Evolutionary conservation across 2,113 vertebrate species (phyloP).

Genomic region (Muntiacus muntjak): DNA sequence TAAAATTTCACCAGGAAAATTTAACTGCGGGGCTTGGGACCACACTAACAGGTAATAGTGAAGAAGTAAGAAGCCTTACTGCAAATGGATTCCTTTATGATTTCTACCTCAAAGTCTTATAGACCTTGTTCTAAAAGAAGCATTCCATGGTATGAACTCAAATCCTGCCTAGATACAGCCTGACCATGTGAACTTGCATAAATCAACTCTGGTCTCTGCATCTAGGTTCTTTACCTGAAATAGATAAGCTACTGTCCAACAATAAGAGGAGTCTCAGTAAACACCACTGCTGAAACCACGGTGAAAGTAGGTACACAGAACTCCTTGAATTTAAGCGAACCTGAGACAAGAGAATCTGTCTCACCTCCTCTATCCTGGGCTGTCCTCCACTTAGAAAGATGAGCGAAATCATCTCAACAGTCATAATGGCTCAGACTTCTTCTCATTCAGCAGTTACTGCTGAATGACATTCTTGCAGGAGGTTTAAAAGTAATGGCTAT

Average conservation of each 20-base stretch:
- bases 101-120: neutral
- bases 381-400: neutral
- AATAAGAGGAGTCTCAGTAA: neutral
- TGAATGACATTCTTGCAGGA: neutral
- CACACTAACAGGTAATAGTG: neutral
- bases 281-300: neutral
- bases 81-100: neutral
- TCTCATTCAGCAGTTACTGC: slow-evolving; percentile 12
- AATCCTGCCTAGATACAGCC: neutral
- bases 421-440: neutral
- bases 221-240: neutral
- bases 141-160: neutral
- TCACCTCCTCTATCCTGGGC: neutral
- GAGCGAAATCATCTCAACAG: neutral
- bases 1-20: neutral
- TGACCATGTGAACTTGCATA: neutral
- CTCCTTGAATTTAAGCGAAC: neutral
- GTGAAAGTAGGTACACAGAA: neutral
- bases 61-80: neutral
- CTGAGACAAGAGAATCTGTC: neutral
- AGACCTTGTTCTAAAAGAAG: neutral
- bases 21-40: neutral
- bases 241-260: neutral
- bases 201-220: neutral
- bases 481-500: neutral